phyloP scores from a whole-genome alignment of 1,140 invertebrate species.

The Ceratosolen solmsi region DNA sequence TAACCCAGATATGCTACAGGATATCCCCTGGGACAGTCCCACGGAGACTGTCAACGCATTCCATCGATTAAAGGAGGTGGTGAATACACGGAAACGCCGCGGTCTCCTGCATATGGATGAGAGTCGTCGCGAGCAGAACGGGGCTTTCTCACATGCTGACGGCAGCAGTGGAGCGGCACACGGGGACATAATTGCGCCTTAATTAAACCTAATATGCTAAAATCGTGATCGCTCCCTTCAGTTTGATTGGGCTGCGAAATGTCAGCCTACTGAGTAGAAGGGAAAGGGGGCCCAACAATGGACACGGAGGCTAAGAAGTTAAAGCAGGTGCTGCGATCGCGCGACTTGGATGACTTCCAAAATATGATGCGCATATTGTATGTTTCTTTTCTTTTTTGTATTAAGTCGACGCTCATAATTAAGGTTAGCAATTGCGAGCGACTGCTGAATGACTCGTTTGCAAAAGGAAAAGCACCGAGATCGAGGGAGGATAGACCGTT shows the following conservation, averaged over 20 bases:
- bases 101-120: conserved; percentile 68
- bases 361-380: not conserved
- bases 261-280: not conserved
- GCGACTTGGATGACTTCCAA: conserved; percentile 20
- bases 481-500: not conserved
- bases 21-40: conserved; percentile 55
- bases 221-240: conserved; percentile 60
- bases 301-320: not conserved
- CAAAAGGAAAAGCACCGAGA: not conserved
- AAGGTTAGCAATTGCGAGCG: not conserved
- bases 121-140: conserved; percentile 54
- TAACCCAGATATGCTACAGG: no score
- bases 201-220: conserved; percentile 72
- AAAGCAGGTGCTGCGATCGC: conserved; percentile 18
- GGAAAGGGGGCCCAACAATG: not conserved
- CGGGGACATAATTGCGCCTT: conserved; percentile 71
- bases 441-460: not conserved
- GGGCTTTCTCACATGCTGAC: conserved; percentile 67
- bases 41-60: conserved; percentile 61
- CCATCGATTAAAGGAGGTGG: not conserved
- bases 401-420: no score
- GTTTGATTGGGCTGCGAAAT: no score
- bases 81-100: conserved; percentile 57
- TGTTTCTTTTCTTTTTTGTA: not conserved
- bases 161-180: conserved; percentile 37